Percentiles rank a stretch among this genome's conserved stretches.
Evolutionary conservation across 2,113 vertebrate genomes (phyloP).

Genomic region (Varanus komodoensis): DNA sequence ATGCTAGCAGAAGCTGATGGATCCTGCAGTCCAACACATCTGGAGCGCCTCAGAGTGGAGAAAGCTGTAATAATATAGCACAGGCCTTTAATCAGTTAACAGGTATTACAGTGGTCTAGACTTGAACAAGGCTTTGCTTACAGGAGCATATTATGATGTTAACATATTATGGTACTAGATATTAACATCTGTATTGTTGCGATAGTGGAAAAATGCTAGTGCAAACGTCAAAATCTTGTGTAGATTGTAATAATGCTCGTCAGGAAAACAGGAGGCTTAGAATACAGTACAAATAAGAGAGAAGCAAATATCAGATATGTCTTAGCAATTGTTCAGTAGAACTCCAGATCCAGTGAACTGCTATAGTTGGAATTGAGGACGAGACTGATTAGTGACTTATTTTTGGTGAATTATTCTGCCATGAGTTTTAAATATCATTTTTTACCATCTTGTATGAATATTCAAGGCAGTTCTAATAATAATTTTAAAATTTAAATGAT

Average conservation of each 20-base stretch:
- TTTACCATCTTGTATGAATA: background rate
- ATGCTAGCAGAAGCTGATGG: too few relatives aligned
- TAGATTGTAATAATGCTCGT: slow-evolving; percentile 35
- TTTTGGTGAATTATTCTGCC: background rate
- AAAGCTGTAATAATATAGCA: too few relatives aligned
- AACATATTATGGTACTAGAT: slow-evolving; percentile 28
- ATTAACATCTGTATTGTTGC: slow-evolving; percentile 37
- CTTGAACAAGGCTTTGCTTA: slow-evolving; percentile 28
- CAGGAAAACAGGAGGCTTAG: background rate
- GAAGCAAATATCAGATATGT: background rate
- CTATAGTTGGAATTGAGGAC: background rate
- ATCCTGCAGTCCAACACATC: too few relatives aligned
- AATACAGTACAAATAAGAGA: background rate
- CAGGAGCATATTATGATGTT: slow-evolving; percentile 16
- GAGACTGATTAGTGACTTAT: background rate
- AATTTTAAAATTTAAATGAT: background rate
- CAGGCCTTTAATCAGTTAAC: too few relatives aligned
- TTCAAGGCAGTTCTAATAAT: background rate
- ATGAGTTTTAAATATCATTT: background rate
- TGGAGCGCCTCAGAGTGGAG: too few relatives aligned
- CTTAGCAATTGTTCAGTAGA: background rate
- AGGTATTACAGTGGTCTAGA: background rate
- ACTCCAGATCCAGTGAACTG: background rate
- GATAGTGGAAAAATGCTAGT: slow-evolving; percentile 48
- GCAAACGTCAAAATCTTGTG: background rate